These are phyloP conservation scores for Stegodyphus dumicola DNA, from an alignment of 1,140 invertebrate genomes.

Conservation along the genomic window DNA sequence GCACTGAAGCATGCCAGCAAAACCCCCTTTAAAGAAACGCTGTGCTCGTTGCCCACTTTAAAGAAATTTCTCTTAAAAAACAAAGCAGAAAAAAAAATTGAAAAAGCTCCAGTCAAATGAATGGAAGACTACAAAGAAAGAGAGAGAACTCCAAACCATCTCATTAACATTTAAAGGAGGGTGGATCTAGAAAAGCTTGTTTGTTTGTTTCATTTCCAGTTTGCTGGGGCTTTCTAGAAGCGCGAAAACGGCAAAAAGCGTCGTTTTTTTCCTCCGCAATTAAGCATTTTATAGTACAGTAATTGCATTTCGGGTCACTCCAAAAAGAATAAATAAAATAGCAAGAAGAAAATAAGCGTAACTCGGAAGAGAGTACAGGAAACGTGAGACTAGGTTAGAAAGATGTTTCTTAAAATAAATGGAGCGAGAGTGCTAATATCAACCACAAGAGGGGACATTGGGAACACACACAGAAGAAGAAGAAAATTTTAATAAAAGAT, in stretches of 20 bases:
- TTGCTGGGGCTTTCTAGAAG: neutral
- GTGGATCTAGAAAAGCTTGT: neutral
- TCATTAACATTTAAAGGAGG: constrained; percentile 49
- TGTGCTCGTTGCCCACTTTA: no score
- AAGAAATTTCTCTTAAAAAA: no score
- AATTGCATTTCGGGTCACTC: constrained; percentile 38
- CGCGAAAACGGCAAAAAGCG: neutral
- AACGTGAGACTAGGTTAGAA: neutral
- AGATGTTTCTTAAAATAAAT: constrained; percentile 16
- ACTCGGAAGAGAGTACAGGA: neutral
- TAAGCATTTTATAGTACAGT: constrained; percentile 56
- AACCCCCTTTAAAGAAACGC: no score
- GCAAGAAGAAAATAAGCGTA: neutral
- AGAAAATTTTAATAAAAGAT: no score
- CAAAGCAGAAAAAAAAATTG: no score
- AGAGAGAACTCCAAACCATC: constrained; percentile 27
- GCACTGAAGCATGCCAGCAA: no score
- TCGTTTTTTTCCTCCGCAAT: constrained; percentile 12
- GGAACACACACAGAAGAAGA: no score
- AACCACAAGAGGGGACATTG: no score
- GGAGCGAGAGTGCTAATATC: neutral
- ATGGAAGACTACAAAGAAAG: no score
- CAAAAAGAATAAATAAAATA: constrained; percentile 29
- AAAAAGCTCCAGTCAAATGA: no score
- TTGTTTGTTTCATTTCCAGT: neutral